A percentile compares a stretch with the other conserved stretches of the same genome.
These are phyloP conservation scores for Saturnia japonica DNA, from an alignment of 2,888 invertebrate genomes.

Conservation along the genomic window DNA sequence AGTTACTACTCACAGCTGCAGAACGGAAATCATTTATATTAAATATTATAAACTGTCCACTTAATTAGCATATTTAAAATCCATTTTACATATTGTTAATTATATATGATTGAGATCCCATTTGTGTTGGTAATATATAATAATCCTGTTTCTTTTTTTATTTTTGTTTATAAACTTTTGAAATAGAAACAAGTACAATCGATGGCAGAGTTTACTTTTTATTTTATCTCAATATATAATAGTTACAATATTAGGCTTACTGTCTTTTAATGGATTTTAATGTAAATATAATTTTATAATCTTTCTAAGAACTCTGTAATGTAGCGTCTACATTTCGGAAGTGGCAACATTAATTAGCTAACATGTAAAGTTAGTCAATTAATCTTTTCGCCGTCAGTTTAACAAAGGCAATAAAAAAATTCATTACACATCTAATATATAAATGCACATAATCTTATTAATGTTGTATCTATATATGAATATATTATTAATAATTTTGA, in stretches of 20 bases:
- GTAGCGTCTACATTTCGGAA: no score
- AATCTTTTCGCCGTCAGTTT: no score
- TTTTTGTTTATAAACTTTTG: slow-evolving; percentile 42
- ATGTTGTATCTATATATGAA: no score
- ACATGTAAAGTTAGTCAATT: no score
- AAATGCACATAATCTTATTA: no score
- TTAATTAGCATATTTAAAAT: slow-evolving; percentile 47
- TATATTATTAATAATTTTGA: no score
- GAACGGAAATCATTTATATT: slow-evolving; percentile 67
- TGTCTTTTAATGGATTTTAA: background rate
- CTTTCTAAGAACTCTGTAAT: no score
- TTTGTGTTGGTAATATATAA: slow-evolving; percentile 46
- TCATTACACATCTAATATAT: no score
- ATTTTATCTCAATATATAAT: background rate
- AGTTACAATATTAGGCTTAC: background rate
- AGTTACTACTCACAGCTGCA: slow-evolving; percentile 75
- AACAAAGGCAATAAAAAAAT: no score
- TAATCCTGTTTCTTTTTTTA: slow-evolving; percentile 20
- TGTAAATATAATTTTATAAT: no score
- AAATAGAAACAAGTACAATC: slow-evolving; percentile 36
- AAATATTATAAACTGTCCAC: slow-evolving; percentile 48
- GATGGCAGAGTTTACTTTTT: slow-evolving; percentile 44
- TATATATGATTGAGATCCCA: slow-evolving; percentile 67
- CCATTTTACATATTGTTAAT: slow-evolving; percentile 42
- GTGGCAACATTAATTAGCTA: no score